Evolutionary conservation across 2,797 vertebrate genomes (phyloP), one percentile per base, ranked within the genome.

Genomic region (Picus viridis): DNA sequence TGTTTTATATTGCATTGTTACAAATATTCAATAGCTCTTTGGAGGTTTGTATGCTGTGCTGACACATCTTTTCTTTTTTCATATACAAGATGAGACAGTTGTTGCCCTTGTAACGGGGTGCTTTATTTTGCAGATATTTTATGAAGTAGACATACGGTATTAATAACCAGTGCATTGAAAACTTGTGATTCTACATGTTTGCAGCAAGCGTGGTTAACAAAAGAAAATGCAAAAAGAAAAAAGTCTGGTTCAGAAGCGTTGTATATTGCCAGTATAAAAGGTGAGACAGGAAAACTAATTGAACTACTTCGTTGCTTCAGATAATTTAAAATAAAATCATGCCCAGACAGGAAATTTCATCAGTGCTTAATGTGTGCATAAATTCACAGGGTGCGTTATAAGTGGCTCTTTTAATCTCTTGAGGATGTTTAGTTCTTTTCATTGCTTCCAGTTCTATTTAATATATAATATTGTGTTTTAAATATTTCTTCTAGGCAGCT

Each of bases 41-140:
- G 94, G 91, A 96, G 83, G 94, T 96, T 97, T 97, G 96, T 97
- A 96, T 94, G 94, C 92, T 94, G 95, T 98, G 97, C 91, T 97
- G 94, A 97, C 95, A 96, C 96, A 73, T 96, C 39, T 30, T 29
- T 51, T 96, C 41, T 30, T 36, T 86, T 95, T 98, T 95, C 98
- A 98, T 97, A 97, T 96, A 53, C 63, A 93, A 90, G 94, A 96
- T 97, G 85, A 83, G 67, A 94, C 47, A 96, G 97, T 97, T 89
- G 92, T 97, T 98, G 97, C 98, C 97, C 98, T 98, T 98, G 97
- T 98, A 98, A 98, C 95, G 98, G 97, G 97, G 96, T 98, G 98
- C 97, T 98, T 96, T 98, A 98, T 98, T 99, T 98, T 97, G 97
- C 96, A 97, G 98, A 98, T 98, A 98, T 98, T 98, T 98, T 98